Evolutionary conservation across 1,140 invertebrate genomes (phyloP), one percentile per base, ranked within the genome.

Genomic region (Zaprionus taronus): DNA sequence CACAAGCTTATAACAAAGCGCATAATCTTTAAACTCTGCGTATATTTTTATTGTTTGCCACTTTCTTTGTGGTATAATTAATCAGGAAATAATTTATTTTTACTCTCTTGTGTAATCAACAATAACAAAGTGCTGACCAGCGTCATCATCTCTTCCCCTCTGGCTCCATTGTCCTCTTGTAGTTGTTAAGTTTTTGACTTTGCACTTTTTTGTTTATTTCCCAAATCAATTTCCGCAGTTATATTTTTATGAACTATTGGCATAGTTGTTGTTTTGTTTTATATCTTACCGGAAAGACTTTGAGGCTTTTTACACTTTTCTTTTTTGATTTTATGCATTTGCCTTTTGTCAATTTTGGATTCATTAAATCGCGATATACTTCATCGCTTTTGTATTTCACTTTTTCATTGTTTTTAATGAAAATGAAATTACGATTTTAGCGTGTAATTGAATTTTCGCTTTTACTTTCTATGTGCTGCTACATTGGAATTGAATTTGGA

Each of bases 11-110:
- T 55, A 41, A 44, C 53, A 28, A 41, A 73, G 56, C 61, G 56
- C 71, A 49, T 69, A 62, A 69, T 74, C 72, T 61, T 67, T 12
- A 41, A 60, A 15, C 44, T 60, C 36, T 44, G 36, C 53, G 17
- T 61, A 36, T 47, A 63, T 64, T 22, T 62, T 20, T 26, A 24
- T 47, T 41, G 62, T 51, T 24, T 60, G 24, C 17, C 11, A 55
- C 51, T 77, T 71, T 65, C 66, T 60, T 70, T 56, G 75, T 81
- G 67, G 26, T 36, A 79, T 22, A 89, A 89, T 83, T 89, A 83
- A 87, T 89, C 80, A 79, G 84, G 84, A 87, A 87, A 89, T 81
- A 74, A 85, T 72, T 78, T 80, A 72, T 86, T 72, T 80, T 67
- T 79, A 77, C 24, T 44, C 38, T 24, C 20, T 2, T 14, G 20